Base-by-base conservation (phyloP, 2,113 vertebrate genomes). In the Solea senegalensis region DNA sequence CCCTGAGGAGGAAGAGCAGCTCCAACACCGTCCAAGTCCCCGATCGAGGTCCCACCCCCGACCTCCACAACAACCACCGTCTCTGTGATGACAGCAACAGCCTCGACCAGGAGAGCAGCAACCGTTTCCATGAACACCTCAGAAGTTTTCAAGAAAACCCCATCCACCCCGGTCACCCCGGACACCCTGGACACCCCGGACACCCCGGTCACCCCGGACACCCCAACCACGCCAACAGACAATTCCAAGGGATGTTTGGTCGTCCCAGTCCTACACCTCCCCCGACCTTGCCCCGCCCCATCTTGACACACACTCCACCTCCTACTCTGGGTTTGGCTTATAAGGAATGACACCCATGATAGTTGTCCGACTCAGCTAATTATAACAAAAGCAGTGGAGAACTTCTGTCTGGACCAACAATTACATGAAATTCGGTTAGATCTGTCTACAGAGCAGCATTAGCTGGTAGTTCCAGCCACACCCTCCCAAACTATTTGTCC, bases 1-100 rank as follows among this genome's bases (percentile, higher is more conserved):
- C 96, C 8, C 93, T 98, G 76, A 91, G 95, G 67, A 94, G 96
- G 83, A 96, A 97, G 85, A 94, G 93, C 14, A 94, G 95, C 72
- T 92, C 92, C 58, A 95, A 95, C 72, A 92, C 94, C 44, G 94
- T 93, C 69, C 86, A 96, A 56, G 88, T 94, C 56, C 93, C 93
- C 0, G 96, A 97, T 41, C 92, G 95, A 84, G 94, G 95, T 34
- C 95, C 92, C 70, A 96, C 95, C 72, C 94, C 95, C 0, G 88
- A 89, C 10, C 86, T 84, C 8, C 79, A 85, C n/a, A 74, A 41
- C 63, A 85, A 76, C 69, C 89, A 89, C 76, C 76, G 81, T 50
- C n/a, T 76, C 13, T 73, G 56, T 48, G 88, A 90, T 0, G 86
- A 88, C 48, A n/a, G 44, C 39, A 62, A 58, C 60, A 74, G 80